A percentile compares a stretch with the other conserved stretches of the same genome.
Evolutionary conservation across 2,888 invertebrate genomes (phyloP).

Genomic region (Phengaris arion): DNA sequence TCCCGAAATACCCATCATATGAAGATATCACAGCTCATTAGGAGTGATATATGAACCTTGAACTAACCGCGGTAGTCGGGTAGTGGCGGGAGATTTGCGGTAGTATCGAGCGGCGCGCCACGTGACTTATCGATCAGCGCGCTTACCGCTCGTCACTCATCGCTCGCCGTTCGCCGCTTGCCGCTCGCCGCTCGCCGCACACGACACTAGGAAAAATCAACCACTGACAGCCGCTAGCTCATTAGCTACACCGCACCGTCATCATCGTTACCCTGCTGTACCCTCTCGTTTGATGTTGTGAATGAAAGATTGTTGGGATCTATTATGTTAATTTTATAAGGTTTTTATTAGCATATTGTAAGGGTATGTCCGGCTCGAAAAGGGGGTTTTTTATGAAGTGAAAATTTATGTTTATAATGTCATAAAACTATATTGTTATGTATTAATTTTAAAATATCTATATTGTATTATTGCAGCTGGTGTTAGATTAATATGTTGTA

Average conservation of each 20-base stretch:
- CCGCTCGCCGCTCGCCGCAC: conserved; percentile 43
- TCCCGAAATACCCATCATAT: no score
- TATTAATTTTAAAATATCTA: neutral
- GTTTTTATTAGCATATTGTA: neutral
- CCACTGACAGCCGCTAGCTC: conserved; percentile 74
- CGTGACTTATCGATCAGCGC: conserved; percentile 79
- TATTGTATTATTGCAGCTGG: neutral
- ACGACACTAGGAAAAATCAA: conserved; percentile 79
- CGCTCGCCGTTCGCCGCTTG: neutral
- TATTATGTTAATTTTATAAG: conserved; percentile 12
- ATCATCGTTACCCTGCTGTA: conserved; percentile 76
- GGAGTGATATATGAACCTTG: conserved; percentile 18
- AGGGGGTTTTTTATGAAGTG: neutral
- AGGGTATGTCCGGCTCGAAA: neutral
- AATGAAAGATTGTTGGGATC: neutral
- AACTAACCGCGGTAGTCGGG: conserved; percentile 41
- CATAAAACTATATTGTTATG: neutral
- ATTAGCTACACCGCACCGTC: conserved; percentile 59
- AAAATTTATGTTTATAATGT: neutral
- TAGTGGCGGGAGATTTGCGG: conserved; percentile 71
- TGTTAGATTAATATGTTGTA: neutral
- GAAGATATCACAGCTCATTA: conserved; percentile 12
- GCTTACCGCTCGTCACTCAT: conserved; percentile 34
- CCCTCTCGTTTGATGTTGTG: conserved; percentile 70
- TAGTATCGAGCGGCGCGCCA: conserved; percentile 66